Conservation (phyloP, 2,113 vertebrate species). For the Malurus alboscapulatus region DNA sequence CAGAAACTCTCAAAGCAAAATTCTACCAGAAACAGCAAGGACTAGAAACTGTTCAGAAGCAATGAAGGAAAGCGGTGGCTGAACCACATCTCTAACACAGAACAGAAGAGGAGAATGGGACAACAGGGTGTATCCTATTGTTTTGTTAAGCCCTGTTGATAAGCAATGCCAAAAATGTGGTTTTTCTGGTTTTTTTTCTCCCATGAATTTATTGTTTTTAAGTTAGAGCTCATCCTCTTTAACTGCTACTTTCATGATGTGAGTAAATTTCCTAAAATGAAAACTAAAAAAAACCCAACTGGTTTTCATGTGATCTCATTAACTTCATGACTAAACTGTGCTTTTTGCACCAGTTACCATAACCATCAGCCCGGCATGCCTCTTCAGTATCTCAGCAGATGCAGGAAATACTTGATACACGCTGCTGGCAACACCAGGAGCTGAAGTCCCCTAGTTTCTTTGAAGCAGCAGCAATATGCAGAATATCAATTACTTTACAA, state of each 20-base stretch:
- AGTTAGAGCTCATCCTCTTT: neutral
- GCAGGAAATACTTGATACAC: neutral
- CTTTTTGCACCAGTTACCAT: neutral
- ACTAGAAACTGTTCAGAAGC: neutral
- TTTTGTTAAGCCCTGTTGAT: neutral
- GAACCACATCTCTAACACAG: neutral
- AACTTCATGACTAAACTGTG: neutral
- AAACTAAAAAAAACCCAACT: neutral
- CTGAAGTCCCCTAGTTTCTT: neutral
- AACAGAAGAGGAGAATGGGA: neutral
- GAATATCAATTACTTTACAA: slow-evolving; percentile 1
- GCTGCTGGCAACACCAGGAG: neutral
- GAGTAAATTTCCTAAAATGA: neutral
- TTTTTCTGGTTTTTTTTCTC: neutral
- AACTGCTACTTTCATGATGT: neutral
- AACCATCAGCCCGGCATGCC: neutral
- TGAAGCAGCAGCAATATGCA: neutral
- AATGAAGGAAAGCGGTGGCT: neutral
- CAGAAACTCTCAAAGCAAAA: neutral
- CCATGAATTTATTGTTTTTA: neutral
- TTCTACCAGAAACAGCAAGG: neutral
- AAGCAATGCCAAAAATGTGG: neutral
- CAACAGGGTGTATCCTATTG: neutral
- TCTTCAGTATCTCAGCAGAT: neutral
- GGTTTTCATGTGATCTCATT: neutral